Evolutionary conservation across 2,888 invertebrate species (phyloP), one percentile per base, ranked within the genome.

Genomic region (Andrena flavipes): DNA sequence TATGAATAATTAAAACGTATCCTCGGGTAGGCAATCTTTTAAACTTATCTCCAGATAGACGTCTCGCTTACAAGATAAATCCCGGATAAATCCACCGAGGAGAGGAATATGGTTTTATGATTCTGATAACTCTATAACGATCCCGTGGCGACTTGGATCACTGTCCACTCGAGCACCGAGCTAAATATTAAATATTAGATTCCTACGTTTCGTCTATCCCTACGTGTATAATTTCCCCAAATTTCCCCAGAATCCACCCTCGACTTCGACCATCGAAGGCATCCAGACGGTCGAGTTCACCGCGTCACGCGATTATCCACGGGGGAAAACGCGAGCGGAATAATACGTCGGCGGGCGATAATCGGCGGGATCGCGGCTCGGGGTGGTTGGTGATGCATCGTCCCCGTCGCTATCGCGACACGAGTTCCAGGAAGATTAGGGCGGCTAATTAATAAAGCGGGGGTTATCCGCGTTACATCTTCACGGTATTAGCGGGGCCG

Each of bases 391-490:
- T 79, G 80, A 80, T 85, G 72, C 80, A 85, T 87, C 78, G 82
- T 79, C 23, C 76, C 60, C 60, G 69, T 78, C 71, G 71, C 83
- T 85, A 85, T 85, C 87, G 80, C 85, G 83, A 82, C 87, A 87
- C 79, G 86, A 82, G 84, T 87, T 87, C 86, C 88, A 81, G 74
- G 85, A 86, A 86, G 87, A 88, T 89, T 88, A 87, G 89, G 87
- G 78, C 81, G 59, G 84, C 88, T 87, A 90, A 90, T 90, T 90
- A 90, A 90, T 89, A 90, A 90, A 87, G 82, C 84, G 79, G 74
- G 16, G 79, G 83, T 87, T 88, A 89, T 89, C 90, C 85, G 88
- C 88, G 90, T 90, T 88, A 89, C 86, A 89, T 89, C 89, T 88
- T 76, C 81, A 60, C 78, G 80, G 85, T 65, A 87, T 87, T 87